These are phyloP conservation scores for Acrossocheilus fasciatus DNA, from an alignment of 2,797 vertebrate genomes.

Conservation along the genomic window DNA sequence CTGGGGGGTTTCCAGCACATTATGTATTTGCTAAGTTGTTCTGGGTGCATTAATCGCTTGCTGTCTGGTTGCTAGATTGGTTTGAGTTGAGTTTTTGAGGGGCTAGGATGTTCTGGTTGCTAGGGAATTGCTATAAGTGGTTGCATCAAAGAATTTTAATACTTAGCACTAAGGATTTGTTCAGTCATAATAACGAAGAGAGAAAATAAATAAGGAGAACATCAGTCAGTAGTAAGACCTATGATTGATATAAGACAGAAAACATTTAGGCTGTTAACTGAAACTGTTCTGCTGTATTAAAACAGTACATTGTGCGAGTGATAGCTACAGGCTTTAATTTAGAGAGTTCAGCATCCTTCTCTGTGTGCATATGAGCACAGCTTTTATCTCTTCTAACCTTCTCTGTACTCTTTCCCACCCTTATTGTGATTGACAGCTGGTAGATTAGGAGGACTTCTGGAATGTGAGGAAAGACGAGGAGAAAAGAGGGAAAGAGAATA, in stretches of 20 bases:
- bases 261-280: not conserved
- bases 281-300: not conserved
- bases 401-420: slow-evolving; percentile 5
- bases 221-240: not conserved
- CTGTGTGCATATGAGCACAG: not conserved
- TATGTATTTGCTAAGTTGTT: too few relatives aligned
- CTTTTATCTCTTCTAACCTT: slow-evolving; percentile 23
- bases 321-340: not conserved
- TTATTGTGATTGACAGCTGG: slow-evolving; percentile 17
- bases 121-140: not conserved
- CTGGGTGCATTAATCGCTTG: not conserved
- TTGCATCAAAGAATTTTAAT: not conserved
- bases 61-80: not conserved
- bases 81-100: too few relatives aligned
- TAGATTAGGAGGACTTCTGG: slow-evolving; percentile 30
- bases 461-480: slow-evolving; percentile 8
- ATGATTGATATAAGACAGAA: not conserved
- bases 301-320: not conserved
- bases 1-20: too few relatives aligned
- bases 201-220: not conserved
- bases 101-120: too few relatives aligned
- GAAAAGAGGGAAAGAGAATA: not conserved
- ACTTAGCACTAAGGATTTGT: not conserved
- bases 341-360: not conserved
- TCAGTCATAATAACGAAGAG: not conserved